Evolutionary conservation across 2,113 vertebrate species (phyloP).

Genomic region (Candoia aspera): DNA sequence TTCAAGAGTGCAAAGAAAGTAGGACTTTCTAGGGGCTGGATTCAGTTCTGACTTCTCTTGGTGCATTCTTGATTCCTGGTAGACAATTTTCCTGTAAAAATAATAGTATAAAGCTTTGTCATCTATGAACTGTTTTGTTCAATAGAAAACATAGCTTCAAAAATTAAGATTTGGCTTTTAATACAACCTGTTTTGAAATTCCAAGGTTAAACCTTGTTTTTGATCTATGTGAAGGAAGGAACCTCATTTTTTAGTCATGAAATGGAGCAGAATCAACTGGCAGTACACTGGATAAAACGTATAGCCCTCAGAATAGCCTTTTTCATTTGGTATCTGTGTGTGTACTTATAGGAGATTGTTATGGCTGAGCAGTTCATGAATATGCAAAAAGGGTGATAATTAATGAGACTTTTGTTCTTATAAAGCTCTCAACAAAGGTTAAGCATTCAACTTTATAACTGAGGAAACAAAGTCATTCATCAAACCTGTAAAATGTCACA

Average conservation of each 20-base stretch:
- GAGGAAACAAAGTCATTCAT: constrained; percentile 29
- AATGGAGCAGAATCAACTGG: constrained; percentile 34
- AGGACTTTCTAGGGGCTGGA: too few relatives aligned
- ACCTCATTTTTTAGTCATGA: constrained; percentile 27
- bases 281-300: constrained; percentile 24
- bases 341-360: constrained; percentile 39
- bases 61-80: too few relatives aligned
- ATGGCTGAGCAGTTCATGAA: constrained; percentile 33
- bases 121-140: background rate
- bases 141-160: background rate
- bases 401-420: constrained; percentile 29
- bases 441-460: background rate
- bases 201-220: background rate
- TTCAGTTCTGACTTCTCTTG: too few relatives aligned
- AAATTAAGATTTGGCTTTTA: background rate
- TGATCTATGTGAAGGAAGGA: background rate
- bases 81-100: too few relatives aligned
- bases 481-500: constrained; percentile 11
- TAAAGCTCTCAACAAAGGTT: background rate
- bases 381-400: constrained; percentile 14
- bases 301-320: background rate
- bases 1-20: too few relatives aligned
- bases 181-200: background rate
- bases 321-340: constrained; percentile 52
- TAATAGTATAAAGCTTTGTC: too few relatives aligned